Evolutionary conservation across 2,113 vertebrate species (phyloP).

Genomic region (Gavialis gangeticus): DNA sequence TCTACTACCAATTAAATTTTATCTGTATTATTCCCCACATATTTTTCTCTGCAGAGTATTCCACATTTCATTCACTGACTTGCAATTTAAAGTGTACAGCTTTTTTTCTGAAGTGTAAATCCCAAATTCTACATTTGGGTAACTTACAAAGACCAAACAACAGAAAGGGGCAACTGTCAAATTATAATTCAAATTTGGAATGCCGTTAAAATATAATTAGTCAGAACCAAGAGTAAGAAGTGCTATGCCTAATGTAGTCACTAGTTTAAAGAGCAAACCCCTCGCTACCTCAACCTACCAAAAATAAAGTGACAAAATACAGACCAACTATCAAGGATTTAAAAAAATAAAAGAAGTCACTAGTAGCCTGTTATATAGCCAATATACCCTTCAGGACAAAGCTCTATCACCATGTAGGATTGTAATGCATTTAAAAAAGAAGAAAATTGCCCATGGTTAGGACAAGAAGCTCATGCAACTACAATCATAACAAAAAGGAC

Average conservation of each 20-base stretch:
- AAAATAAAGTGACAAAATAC: not conserved
- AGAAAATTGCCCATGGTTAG: not conserved
- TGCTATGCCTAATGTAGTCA: accelerated
- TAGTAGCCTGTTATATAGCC: not conserved
- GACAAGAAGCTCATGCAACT: not conserved
- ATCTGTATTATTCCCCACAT: slow-evolving; percentile 33
- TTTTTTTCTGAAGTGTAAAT: not conserved
- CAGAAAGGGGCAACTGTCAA: not conserved
- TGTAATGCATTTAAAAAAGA: not conserved
- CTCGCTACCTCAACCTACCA: not conserved
- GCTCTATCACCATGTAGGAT: not conserved
- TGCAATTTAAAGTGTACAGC: not conserved
- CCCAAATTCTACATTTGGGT: not conserved
- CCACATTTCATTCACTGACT: not conserved
- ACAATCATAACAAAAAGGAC: accelerated
- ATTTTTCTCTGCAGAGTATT: not conserved
- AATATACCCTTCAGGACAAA: not conserved
- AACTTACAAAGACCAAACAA: not conserved
- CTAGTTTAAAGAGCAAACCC: not conserved
- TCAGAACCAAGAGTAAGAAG: not conserved
- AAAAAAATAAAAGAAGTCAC: not conserved
- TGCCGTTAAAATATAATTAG: not conserved
- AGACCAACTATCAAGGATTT: not conserved
- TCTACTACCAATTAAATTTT: slow-evolving; percentile 50
- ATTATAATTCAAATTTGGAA: not conserved